Conservation (phyloP, 2,888 invertebrate genomes). For the Syrphus vitripennis region DNA sequence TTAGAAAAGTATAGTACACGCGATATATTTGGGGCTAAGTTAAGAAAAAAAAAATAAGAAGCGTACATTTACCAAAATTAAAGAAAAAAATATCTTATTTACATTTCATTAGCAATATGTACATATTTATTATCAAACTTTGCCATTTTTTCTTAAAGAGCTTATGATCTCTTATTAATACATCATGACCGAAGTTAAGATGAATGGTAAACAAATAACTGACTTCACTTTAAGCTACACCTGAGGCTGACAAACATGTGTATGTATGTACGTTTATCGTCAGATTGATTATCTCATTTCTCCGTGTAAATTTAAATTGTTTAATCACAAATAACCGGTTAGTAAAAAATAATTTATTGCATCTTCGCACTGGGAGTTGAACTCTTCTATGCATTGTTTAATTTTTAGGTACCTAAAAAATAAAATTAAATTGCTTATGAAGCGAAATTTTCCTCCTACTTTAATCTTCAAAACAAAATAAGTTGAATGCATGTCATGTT, state of each 20-base stretch:
- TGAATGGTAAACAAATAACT: background rate
- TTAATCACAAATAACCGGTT: background rate
- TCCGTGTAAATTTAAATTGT: background rate
- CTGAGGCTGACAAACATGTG: background rate
- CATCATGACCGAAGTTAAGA: background rate
- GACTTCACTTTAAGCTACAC: background rate
- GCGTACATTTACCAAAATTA: background rate
- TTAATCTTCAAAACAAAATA: background rate
- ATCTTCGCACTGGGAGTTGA: background rate
- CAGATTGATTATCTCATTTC: background rate
- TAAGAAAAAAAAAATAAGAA: no score
- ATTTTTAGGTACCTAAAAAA: background rate
- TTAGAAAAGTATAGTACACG: no score
- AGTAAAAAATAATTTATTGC: background rate
- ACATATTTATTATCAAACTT: no score
- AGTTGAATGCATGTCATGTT: conserved; percentile 14
- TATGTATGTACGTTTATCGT: background rate
- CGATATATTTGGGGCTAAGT: no score
- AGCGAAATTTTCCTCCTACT: background rate
- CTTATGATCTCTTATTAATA: background rate
- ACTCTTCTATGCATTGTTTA: background rate
- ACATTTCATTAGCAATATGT: background rate
- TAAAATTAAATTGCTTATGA: background rate
- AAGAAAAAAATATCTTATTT: background rate
- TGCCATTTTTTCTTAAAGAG: background rate